These are phyloP conservation scores for Remorina albescens DNA, from an alignment of 2,797 vertebrate species.

Conservation along the genomic window DNA sequence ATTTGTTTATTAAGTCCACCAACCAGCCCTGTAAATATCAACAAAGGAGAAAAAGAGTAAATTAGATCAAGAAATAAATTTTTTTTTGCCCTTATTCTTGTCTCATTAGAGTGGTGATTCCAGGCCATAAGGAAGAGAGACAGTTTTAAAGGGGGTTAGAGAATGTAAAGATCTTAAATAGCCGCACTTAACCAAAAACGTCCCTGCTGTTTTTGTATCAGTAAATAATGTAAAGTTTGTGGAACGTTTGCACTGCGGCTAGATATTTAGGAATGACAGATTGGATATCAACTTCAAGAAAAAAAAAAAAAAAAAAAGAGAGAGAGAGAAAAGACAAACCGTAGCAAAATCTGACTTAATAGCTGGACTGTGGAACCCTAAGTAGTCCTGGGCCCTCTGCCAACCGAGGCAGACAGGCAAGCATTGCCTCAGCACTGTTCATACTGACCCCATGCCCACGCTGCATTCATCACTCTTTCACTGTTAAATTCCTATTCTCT, in stretches of 20 bases:
- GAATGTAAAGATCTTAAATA: background rate
- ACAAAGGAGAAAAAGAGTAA: background rate
- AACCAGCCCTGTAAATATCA: slow-evolving; percentile 93
- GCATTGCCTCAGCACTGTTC: slow-evolving; percentile 46
- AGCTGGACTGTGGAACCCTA: slow-evolving; percentile 37
- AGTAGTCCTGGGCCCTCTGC: slow-evolving; percentile 59
- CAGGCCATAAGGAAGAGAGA: background rate
- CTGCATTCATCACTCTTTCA: slow-evolving; percentile 63
- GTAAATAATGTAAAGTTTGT: slow-evolving; percentile 1
- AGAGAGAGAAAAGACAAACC: background rate
- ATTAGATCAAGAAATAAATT: background rate
- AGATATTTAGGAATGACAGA: slow-evolving; percentile 14
- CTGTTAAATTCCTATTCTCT: slow-evolving; percentile 55
- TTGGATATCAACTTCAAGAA: background rate
- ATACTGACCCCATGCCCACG: slow-evolving; percentile 69
- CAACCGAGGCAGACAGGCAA: slow-evolving; percentile 68
- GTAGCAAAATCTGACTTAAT: slow-evolving; percentile 37
- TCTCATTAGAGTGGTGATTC: background rate
- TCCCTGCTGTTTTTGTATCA: background rate
- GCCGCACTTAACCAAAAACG: background rate
- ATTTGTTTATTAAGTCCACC: slow-evolving; percentile 99
- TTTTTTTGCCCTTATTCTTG: background rate
- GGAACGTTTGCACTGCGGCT: background rate
- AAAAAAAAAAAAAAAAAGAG: background rate
- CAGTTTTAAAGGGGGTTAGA: too few relatives aligned